Evolutionary conservation across 2,888 invertebrate genomes (phyloP).

Genomic region (Brachyptera putata): DNA sequence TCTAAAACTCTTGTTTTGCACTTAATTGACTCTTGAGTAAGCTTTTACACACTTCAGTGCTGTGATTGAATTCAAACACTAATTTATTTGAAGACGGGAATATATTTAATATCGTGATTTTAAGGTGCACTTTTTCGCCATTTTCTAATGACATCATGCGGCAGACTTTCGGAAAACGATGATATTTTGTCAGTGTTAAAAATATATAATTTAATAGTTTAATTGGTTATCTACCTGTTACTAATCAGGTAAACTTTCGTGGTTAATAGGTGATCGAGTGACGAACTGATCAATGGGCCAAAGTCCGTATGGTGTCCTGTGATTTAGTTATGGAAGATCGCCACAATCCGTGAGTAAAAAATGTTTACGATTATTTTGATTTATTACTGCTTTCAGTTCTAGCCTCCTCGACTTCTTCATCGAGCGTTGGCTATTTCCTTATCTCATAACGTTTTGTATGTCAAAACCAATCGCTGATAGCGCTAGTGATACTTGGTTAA

Average conservation of each 20-base stretch:
- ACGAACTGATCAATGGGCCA: conserved; percentile 31
- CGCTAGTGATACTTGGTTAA: too few species aligned
- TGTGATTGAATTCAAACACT: too few species aligned
- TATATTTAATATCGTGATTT: too few species aligned
- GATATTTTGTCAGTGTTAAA: neutral
- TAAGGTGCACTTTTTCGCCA: conserved; percentile 23
- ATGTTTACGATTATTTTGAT: neutral
- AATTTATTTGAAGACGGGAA: too few species aligned
- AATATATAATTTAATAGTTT: too few species aligned
- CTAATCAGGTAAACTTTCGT: neutral
- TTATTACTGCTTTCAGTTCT: too few species aligned
- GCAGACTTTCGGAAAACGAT: conserved; percentile 19
- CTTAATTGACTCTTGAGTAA: neutral
- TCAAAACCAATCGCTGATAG: too few species aligned
- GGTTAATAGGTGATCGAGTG: too few species aligned
- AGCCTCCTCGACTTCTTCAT: too few species aligned
- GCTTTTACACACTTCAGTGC: neutral
- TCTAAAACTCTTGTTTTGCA: neutral
- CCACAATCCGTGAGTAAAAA: conserved; percentile 26
- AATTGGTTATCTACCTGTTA: neutral
- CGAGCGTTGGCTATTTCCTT: too few species aligned
- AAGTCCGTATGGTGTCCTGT: conserved; percentile 33
- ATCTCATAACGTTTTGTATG: too few species aligned
- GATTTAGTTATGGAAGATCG: conserved; percentile 33
- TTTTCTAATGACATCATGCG: conserved; percentile 32